Evolutionary conservation across 2,113 vertebrate species (phyloP).

Genomic region (Scomber scombrus): DNA sequence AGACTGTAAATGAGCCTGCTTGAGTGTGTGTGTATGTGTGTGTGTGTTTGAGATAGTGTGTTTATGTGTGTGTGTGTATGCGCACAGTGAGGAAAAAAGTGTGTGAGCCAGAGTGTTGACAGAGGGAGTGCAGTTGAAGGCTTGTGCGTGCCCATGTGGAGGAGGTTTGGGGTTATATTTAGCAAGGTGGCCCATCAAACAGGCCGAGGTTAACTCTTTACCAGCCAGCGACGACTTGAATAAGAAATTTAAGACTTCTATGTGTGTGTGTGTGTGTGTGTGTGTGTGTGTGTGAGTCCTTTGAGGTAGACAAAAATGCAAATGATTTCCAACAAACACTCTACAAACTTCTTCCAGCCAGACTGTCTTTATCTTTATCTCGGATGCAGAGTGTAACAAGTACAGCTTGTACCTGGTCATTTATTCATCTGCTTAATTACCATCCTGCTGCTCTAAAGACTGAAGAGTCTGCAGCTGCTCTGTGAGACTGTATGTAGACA

Average conservation of each 20-base stretch:
- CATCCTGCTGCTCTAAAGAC: background rate
- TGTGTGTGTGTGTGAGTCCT: background rate
- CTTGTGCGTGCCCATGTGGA: constrained; percentile 70
- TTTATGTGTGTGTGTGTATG: constrained; percentile 8
- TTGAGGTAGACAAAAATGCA: background rate
- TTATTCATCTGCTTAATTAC: constrained; percentile 15
- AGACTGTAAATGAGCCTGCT: constrained; percentile 58
- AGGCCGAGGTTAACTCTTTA: constrained; percentile 64
- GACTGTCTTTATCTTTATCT: background rate
- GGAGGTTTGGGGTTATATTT: constrained; percentile 76
- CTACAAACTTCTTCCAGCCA: background rate
- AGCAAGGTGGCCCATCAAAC: constrained; percentile 68
- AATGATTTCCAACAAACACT: constrained; percentile 5
- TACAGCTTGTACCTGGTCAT: background rate
- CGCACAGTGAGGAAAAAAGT: constrained; percentile 10
- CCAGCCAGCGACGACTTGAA: constrained; percentile 1
- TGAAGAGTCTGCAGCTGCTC: too few relatives aligned
- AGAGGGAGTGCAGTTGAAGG: constrained; percentile 70
- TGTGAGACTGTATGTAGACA: too few relatives aligned
- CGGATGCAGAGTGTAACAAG: background rate
- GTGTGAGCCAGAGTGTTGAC: constrained; percentile 64
- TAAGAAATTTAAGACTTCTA: background rate
- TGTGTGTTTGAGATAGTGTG: too few relatives aligned
- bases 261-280: constrained; percentile 12
- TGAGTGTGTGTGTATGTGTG: constrained; percentile 14